phyloP scores from a whole-genome alignment of 2,888 invertebrate species.

The Schizotus pectinicornis region DNA sequence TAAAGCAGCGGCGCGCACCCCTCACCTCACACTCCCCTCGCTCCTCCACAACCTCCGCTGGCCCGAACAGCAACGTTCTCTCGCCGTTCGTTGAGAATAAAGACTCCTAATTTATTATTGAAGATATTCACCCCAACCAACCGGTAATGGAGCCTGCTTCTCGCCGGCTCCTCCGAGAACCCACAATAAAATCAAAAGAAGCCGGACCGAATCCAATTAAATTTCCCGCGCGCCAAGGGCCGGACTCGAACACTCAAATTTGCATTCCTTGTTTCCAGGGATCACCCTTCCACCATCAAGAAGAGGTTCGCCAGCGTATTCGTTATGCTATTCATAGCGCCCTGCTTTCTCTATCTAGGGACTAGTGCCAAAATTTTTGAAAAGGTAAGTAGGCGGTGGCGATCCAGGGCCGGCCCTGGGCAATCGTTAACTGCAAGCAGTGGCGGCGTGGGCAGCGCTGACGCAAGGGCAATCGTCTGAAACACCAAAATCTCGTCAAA shows the following conservation, averaged over 20 bases:
- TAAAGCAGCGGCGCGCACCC: conserved; percentile 15
- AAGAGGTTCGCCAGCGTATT: conserved; percentile 86
- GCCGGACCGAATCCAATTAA: background rate
- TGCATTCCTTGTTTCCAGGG: conserved; percentile 64
- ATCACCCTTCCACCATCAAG: conserved; percentile 88
- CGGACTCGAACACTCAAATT: background rate
- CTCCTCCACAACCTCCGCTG: background rate
- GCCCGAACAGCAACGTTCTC: background rate
- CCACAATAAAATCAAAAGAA: background rate
- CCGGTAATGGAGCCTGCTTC: conserved; percentile 9
- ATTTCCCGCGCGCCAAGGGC: background rate
- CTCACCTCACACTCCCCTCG: conserved; percentile 24
- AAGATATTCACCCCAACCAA: conserved; percentile 33
- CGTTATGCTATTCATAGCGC: conserved; percentile 80
- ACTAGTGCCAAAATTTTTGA: conserved; percentile 67
- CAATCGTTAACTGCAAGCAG: background rate
- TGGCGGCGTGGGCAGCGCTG: background rate
- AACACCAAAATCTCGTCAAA: too few relatives aligned
- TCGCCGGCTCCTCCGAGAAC: background rate
- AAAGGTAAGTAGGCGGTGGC: conserved; percentile 56
- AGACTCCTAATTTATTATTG: conserved; percentile 32
- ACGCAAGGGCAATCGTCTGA: background rate
- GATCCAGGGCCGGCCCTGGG: too few relatives aligned
- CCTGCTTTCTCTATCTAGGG: conserved; percentile 77
- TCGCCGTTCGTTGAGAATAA: conserved; percentile 26